Base-by-base conservation (phyloP, 2,797 vertebrate species). In the Rhyacichthys aspro region DNA sequence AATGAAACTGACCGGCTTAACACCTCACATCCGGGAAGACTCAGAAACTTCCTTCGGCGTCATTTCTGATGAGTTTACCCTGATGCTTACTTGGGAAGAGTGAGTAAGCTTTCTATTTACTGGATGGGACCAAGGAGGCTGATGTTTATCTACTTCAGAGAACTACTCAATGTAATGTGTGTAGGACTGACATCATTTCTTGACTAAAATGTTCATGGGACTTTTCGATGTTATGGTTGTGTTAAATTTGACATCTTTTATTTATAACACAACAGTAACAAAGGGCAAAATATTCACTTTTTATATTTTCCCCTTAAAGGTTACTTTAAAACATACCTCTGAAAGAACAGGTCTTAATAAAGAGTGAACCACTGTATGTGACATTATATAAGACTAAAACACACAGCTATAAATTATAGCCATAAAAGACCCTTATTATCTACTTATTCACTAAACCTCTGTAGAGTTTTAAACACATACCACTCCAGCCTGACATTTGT, bases 11-110 rank as follows among this genome's bases (percentile, higher is more conserved):
- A 87, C 78, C 37, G 55, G 12, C 63, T 59, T 76, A 78, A 55
- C 70, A 61, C 74, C 79, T 78, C 76, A 78, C 74, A 79, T 82
- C 79, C 75, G 71, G 69, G 23, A 28, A 28, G 4, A 28, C 23
- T 67, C 70, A 47, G 47, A 60, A 70, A 85, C 79, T 72, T 85
- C 84, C 77, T 87, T 52, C 71, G 61, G 76, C 76, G 54, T 90
- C 75, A 86, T 78, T 60, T 72, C 57, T 75, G 70, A 64, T 15
- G 48, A 87, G 82, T 86, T 88, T 85, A 87, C 90, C 80, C 82
- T 63, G 72, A 61, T 7, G 9, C 67, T 83, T 77, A 64, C 53
- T 45, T 70, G 70, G 79, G 59, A 67, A 59, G 59, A 64, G 67
- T 77, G 80, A 81, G 65, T 72, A 63, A 43, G 70, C 59, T 73